Evolutionary conservation across 2,113 vertebrate genomes (phyloP).

Genomic region (Odobenus rosmarus): DNA sequence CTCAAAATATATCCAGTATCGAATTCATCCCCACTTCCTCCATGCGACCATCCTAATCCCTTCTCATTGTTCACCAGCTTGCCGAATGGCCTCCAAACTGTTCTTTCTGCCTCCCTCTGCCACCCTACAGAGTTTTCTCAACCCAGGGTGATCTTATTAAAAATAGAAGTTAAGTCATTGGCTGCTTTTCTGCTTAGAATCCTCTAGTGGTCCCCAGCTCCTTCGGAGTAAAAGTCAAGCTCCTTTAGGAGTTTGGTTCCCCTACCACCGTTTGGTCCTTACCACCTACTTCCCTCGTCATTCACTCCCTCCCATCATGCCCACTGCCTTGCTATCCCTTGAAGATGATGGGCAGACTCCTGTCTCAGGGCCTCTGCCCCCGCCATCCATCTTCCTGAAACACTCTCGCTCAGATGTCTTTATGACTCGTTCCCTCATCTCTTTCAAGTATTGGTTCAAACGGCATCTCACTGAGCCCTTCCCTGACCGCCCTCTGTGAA

Average conservation of each 20-base stretch:
- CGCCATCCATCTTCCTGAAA: neutral
- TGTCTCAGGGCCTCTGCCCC: neutral
- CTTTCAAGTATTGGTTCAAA: neutral
- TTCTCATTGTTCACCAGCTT: neutral
- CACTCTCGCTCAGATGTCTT: neutral
- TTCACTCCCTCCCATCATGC: neutral
- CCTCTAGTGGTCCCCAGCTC: neutral
- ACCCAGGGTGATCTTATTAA: neutral
- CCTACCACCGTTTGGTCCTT: neutral
- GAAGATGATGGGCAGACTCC: neutral
- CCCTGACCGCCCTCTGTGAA: neutral
- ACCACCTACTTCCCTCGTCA: neutral
- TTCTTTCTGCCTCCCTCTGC: neutral
- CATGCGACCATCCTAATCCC: neutral
- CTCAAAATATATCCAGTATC: neutral
- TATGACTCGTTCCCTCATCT: neutral
- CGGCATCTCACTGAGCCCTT: neutral
- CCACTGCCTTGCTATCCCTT: neutral
- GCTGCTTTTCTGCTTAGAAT: neutral
- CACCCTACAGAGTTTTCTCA: neutral
- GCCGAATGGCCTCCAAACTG: neutral
- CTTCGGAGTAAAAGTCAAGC: neutral
- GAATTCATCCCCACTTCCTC: neutral
- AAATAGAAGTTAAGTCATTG: neutral
- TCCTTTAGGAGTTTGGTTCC: neutral